Evolutionary conservation across 2,113 vertebrate species (phyloP).

Genomic region (Pterocles orientalis): DNA sequence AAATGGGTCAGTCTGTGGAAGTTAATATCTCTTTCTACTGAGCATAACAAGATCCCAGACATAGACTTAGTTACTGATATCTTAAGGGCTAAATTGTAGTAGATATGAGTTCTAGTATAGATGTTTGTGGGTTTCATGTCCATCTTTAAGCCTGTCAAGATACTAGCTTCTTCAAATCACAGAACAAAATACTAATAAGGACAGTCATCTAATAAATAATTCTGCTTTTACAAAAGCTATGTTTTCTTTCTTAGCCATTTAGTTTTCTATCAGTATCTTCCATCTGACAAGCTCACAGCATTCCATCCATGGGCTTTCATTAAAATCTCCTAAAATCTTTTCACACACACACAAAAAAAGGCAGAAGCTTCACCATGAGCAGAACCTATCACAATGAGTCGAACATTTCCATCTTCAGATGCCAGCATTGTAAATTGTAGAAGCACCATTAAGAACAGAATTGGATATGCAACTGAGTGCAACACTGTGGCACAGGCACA

Average conservation of each 20-base stretch:
- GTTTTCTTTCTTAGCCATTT: neutral
- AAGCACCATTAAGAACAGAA: neutral
- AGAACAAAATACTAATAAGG: neutral
- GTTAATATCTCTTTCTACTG: neutral
- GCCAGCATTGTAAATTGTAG: neutral
- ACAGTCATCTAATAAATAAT: neutral
- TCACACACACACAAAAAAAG: neutral
- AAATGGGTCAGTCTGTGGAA: neutral
- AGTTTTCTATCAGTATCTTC: neutral
- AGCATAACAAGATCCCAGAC: neutral
- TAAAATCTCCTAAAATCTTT: neutral
- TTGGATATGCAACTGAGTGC: conserved; percentile 3
- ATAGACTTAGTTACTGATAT: neutral
- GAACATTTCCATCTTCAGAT: neutral
- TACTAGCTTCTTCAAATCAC: neutral
- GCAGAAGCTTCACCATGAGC: neutral
- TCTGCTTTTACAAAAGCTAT: neutral
- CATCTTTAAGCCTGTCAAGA: neutral
- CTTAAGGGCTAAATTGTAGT: neutral
- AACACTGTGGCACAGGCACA: neutral
- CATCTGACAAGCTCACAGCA: neutral
- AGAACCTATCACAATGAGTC: neutral
- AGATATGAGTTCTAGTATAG: neutral
- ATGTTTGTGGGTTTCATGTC: neutral
- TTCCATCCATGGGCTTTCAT: neutral